Base-by-base conservation (phyloP, 2,113 vertebrate species). In the Alosa alosa region DNA sequence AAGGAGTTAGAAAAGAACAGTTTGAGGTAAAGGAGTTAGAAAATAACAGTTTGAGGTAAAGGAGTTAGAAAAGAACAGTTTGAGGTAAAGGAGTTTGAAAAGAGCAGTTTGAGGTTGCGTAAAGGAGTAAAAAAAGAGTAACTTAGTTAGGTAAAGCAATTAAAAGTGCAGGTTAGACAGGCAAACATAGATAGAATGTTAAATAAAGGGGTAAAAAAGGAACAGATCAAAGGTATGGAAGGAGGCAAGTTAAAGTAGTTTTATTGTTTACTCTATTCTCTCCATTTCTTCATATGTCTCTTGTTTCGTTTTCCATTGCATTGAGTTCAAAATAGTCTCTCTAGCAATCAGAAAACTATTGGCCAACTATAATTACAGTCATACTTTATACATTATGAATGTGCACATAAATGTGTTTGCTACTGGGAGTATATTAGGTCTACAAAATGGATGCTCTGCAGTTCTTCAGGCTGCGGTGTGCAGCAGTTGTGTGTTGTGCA, bases 371-470 rank as follows among this genome's bases (percentile, higher is more conserved):
- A 78, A 39, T 11, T 36, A 78, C 64, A 68, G 4, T 22, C 18
- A 60, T 60, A 68, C 60, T 39, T 17, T 39, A 75, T 4, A 68
- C 60, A 75, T 17, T 39, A 75, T 4, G 20, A 78, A 78, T 39
- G 13, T 15, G 3, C 72, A 41, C 15, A 17, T 6, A 78, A 31
- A 78, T 39, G 72, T 4, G 72, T 13, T 17, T 78, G 72, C 36
- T 31, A 36, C 36, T 17, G 31, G 31, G 36, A 78, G 39, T 31
- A 78, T 78, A 36, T 78, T 39, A 78, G 31, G 72, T 36, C 72
- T 78, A 39, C 72, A 78, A 78, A 78, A 78, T 78, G 72, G 72
- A 78, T 78, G 72, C 72, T 78, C 4, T 78, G 72, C 25, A 3
- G 72, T 78, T 78, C 64, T 11, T 25, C 64, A 25, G n/a, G 7